Base-by-base conservation (phyloP, 2,113 vertebrate genomes). In the Pogonocichla stellata region DNA sequence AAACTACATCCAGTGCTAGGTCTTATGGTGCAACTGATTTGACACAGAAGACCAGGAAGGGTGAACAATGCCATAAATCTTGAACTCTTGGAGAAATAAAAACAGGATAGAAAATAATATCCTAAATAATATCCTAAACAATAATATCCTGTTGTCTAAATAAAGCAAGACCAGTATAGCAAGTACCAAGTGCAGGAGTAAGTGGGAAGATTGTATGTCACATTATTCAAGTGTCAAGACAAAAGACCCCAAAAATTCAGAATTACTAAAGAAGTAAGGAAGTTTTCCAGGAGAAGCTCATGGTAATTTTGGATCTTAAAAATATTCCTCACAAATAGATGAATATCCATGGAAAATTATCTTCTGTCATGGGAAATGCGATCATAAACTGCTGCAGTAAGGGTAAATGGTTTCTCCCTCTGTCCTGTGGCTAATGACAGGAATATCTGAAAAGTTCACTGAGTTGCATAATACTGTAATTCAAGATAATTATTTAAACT, bases 1-100 rank as follows among this genome's bases (percentile, higher is more conserved):
- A 67, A 87, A 51, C 15, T 2, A 4, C 86, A 53, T 45, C 31
- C 9, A 26, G 17, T 42, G 10, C 9, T 45, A 36, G 16, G 8
- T 58, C 10, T 42, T 50, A 43, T 1, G 4, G 4, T 56, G 23
- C 12, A 54, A 42, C 5, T 48, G 18, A 5, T 70, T 38, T 73
- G 24, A 65, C 25, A 28, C 12, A 61, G 62, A 70, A 77, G 15
- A 81, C 4, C 19, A 51, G 8, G 12, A 80, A 65, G 6, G 6
- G 5, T 25, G 1, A 4, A 36, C 2, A 47, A 18, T 24, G 3
- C 45, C 8, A 26, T 4, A 7, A 43, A 4, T 57, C 13, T 62
- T 75, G 31, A 62, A 75, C 18, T 22, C 7, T 25, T 19, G 3
- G 10, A 77, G 9, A 12, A 48, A 67, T 50, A 40, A 57, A 69